Evolutionary conservation across 1,140 invertebrate species (phyloP), one percentile per base, ranked within the genome.

Genomic region (Drosophila santomea): DNA sequence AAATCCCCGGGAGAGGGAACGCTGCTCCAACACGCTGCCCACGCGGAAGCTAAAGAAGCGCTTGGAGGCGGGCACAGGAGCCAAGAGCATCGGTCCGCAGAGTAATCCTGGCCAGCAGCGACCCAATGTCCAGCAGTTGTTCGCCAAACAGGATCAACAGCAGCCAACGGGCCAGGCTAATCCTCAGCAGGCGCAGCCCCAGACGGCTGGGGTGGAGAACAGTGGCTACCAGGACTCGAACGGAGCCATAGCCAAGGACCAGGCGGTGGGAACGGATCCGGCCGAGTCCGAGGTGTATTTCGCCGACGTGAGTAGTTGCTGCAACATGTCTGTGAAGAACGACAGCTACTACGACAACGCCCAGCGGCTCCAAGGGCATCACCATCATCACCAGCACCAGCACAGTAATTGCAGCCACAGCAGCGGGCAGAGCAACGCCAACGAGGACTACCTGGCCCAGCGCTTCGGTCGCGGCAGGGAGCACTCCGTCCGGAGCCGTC

Each of bases 231-330:
- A 91, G 73, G 91, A 92, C 39, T 90, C 85, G 0, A 82, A 86
- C 45, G 78, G 84, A 6, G 76, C 80, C 32, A 89, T 90, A 36
- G 74, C 83, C 32, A 88, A 86, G 54, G 79, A 78, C 28, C 83
- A 83, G 48, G 56, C 47, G 32, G 58, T 48, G 28, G 60, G 56
- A 3, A 54, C 78, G 50, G 94, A 94, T 74, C 93, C 94, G n/a
- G 93, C 94, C 0, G 95, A 95, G 69, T 97, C 96, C 3, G 96
- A 97, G 92, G 94, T 97, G 1, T 97, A 97, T 85, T 97, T 97
- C 89, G 96, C 96, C 1, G 96, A 97, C 81, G 96, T 97, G 1
- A 97, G 96, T n/a, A 97, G 96, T 52, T 97, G 96, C 82, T 97
- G 96, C 75, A 96, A 96, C 84, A 95, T 96, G 62, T 96, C 95